Percentiles rank a stretch among this genome's conserved stretches.
Conservation (phyloP, 2,797 vertebrate species). For the Siniperca obscura region DNA sequence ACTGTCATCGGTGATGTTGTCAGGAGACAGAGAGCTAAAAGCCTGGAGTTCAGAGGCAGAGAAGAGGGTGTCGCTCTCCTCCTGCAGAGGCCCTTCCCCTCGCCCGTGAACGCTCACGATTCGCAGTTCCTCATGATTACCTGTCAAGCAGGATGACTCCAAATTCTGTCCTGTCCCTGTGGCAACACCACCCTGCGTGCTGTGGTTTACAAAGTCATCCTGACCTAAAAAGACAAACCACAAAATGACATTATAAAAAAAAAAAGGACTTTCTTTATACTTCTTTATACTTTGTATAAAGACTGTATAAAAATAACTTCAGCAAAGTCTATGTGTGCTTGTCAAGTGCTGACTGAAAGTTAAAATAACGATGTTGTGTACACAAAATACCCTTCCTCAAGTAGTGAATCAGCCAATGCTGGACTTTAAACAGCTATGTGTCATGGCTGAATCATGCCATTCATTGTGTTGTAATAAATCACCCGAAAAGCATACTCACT, state of each 20-base stretch:
- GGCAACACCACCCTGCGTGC: constrained; percentile 14
- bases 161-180: constrained; percentile 34
- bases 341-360: background rate
- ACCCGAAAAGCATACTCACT: background rate
- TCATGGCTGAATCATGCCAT: background rate
- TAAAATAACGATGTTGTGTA: background rate
- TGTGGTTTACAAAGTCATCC: constrained; percentile 44
- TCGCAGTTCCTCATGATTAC: constrained; percentile 54
- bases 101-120: constrained; percentile 75
- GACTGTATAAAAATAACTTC: background rate
- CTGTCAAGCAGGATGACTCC: constrained; percentile 51
- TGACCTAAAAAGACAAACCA: constrained; percentile 50
- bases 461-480: background rate
- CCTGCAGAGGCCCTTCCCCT: constrained; percentile 69
- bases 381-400: background rate
- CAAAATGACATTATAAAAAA: background rate
- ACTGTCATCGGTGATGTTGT: constrained; percentile 55
- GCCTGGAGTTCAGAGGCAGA: constrained; percentile 70
- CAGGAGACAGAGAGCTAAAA: constrained; percentile 69
- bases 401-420: background rate
- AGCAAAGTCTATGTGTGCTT: background rate
- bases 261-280: no score
- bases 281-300: background rate
- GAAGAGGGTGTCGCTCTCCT: constrained; percentile 70
- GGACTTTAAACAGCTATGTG: background rate